phyloP scores from a whole-genome alignment of 2,888 invertebrate genomes.

The Epinotia ramella region DNA sequence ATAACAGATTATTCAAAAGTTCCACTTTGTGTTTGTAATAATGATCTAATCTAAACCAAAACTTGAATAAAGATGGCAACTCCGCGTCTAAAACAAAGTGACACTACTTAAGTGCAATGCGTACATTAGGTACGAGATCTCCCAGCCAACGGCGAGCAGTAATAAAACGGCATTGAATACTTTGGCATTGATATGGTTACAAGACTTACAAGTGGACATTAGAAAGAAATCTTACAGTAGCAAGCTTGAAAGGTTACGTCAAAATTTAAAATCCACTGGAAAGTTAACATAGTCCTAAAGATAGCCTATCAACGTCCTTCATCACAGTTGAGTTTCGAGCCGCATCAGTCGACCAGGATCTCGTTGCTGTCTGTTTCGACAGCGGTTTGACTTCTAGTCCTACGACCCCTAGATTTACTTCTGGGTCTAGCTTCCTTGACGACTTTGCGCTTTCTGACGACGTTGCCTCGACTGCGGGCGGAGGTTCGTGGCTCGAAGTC shows the following conservation, averaged over 20 bases:
- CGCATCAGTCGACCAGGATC: conserved; percentile 67
- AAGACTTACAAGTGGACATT: conserved; percentile 16
- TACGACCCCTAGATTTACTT: conserved; percentile 75
- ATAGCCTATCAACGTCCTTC: conserved; percentile 63
- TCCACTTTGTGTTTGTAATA: not conserved
- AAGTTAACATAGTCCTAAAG: conserved; percentile 54
- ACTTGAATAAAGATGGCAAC: conserved; percentile 23
- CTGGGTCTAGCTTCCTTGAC: conserved; percentile 67
- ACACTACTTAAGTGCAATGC: not conserved
- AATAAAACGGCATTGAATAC: conserved; percentile 20
- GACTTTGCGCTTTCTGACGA: conserved; percentile 71
- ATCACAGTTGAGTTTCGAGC: conserved; percentile 72
- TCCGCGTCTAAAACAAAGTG: not conserved
- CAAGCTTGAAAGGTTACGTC: conserved; percentile 46
- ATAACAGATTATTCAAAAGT: not conserved
- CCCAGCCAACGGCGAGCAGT: not conserved
- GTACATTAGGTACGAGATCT: conserved; percentile 7
- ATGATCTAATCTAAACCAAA: conserved; percentile 5
- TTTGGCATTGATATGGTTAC: conserved; percentile 36
- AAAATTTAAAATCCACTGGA: conserved; percentile 47
- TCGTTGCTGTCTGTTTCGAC: conserved; percentile 62
- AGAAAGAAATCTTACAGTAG: conserved; percentile 25
- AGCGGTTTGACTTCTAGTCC: conserved; percentile 76
- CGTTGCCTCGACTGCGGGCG: conserved; percentile 74
- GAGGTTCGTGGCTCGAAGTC: conserved; percentile 69